A percentile compares a stretch with the other conserved stretches of the same genome.
phyloP scores from a whole-genome alignment of 2,113 vertebrate species.

The Oncorhynchus nerka region DNA sequence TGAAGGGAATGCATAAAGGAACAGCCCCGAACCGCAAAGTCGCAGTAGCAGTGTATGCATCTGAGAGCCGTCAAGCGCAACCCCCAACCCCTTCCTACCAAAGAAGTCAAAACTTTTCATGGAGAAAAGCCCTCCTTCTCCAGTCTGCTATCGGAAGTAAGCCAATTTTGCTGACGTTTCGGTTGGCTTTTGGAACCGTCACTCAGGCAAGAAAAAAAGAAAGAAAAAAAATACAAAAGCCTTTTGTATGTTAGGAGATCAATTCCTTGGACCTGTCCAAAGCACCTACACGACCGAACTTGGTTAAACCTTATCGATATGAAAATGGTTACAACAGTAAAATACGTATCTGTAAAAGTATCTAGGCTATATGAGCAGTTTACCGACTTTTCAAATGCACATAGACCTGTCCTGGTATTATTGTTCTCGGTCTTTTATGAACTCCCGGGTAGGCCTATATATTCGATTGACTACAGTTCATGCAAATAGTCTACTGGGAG shows the following conservation, averaged over 20 bases:
- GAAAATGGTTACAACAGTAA: neutral
- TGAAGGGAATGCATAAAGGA: constrained; percentile 26
- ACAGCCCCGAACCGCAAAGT: constrained; percentile 18
- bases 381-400: neutral
- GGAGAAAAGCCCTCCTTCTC: constrained; percentile 37
- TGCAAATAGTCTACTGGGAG: too few relatives aligned
- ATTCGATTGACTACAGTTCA: neutral
- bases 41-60: constrained; percentile 13
- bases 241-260: neutral
- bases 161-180: neutral
- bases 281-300: neutral
- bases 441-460: neutral
- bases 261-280: neutral
- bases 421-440: neutral
- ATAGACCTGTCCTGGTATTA: too few relatives aligned
- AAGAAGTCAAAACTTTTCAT: constrained; percentile 21
- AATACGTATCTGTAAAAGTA: neutral
- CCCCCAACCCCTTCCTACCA: constrained; percentile 16
- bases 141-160: neutral
- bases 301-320: neutral
- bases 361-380: neutral
- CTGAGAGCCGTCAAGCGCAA: constrained; percentile 3
- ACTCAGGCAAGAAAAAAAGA: neutral
- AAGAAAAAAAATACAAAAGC: neutral
- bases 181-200: constrained; percentile 5